Base-by-base conservation (phyloP, 2,888 invertebrate species). In the Teinopalpus imperialis region DNA sequence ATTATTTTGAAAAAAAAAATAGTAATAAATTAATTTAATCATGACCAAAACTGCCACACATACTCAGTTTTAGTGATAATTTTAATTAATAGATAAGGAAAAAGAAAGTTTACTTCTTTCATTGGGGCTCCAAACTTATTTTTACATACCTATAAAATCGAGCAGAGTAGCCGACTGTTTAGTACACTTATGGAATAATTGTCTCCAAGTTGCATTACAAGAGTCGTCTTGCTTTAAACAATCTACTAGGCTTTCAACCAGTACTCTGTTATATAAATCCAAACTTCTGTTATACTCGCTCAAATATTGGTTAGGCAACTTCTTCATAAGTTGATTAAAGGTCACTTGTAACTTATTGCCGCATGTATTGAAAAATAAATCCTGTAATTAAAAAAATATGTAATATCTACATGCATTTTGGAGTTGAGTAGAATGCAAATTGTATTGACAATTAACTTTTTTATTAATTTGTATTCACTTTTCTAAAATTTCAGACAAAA, bases 151-250 rank as follows among this genome's bases (percentile, higher is more conserved):
- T 57, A 90, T 88, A 72, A 86, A 90, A 50, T 87, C 88, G 21
- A 95, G 81, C 34, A 95, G 73, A 12, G 92, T 82, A 24, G 92
- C 92, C 10, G 94, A 93, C 61, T 93, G 92, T 47, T 90, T 87
- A 12, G 92, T 85, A 62, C 94, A 90, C 63, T 92, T 93, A 18
- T 90, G 77, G 74, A 94, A 94, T 36, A 92, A 72, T 57, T 93
- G 92, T 59, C 90, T 89, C 95, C 94, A 95, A 0, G 90, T 88
- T 32, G 89, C 89, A 57, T 93, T 92, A 59, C 92, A 92, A 0
- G 91, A 90, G 50, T 90, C 89, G 54, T 95, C 94, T 37, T 81
- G 79, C 13, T 71, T 71, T 26, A 95, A 77, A 63, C 94, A 93
- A 49, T 90, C 89, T 3, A 91, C 75, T 30, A 94, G 70, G 53